Base-by-base conservation (phyloP, 1,140 invertebrate genomes). In the Drosophila navojoa region DNA sequence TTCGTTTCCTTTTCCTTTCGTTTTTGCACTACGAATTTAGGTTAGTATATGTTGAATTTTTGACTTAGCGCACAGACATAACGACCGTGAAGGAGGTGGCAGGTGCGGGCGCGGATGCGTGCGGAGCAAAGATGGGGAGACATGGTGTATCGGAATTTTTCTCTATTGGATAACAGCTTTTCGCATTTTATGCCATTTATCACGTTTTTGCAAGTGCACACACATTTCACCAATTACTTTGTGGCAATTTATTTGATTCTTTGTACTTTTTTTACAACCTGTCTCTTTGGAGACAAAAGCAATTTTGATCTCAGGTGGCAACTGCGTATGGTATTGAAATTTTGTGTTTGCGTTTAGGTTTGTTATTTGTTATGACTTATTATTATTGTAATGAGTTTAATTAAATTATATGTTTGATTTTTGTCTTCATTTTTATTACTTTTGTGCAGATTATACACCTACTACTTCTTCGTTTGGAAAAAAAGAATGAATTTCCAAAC, bases 151-250 rank as follows among this genome's bases (percentile, higher is more conserved):
- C 58, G 71, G 71, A 74, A 77, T 74, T 77, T 77, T 74, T 77
- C 75, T 77, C 75, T 77, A 74, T 77, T 77, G 75, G 64, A 77
- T 74, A 77, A 70, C 45, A 77, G 64, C 40, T 74, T 77, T 77
- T 77, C 54, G 60, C 42, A 69, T 63, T 76, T 72, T 61, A 45
- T 64, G 16, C 19, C 45, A 45, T 71, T 75, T 71, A 44, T 29
- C 60, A 59, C 60, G 60, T 59, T 71, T 64, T 27, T 58, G 61
- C 29, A 57, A 16, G 57, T 27, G n/a, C 25, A 74, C 19, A 62
- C 52, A 73, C 57, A 62, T 49, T 68, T 57, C 62, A 57, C 25
- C 44, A 42, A 16, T 67, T 71, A 55, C 19, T 57, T 60, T 49
- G n/a, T 72, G 10, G 40, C 55, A 57, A 45, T 55, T 55, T 73